phyloP scores from a whole-genome alignment of 2,888 invertebrate species.

The Stenodera caucasica region DNA sequence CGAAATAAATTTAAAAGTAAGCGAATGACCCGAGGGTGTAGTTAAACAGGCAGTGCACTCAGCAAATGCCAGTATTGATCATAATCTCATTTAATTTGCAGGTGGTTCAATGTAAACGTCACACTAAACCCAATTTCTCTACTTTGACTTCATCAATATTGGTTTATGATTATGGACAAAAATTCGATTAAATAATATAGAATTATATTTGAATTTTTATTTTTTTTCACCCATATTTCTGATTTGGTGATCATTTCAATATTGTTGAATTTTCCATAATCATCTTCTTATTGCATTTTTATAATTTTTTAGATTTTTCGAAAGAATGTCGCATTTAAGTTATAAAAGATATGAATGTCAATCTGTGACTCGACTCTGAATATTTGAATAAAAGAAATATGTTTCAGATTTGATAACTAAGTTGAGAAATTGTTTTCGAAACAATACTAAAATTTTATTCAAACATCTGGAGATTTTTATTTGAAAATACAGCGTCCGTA shows the following conservation, averaged over 20 bases:
- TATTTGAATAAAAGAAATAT: conserved; percentile 36
- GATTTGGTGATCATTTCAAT: too few relatives aligned
- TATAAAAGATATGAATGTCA: conserved; percentile 18
- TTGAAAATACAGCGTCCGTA: conserved; percentile 25
- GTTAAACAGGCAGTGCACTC: conserved; percentile 6
- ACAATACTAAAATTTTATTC: conserved; percentile 29
- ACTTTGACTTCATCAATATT: not conserved
- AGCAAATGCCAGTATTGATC: conserved; percentile 4
- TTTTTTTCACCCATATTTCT: too few relatives aligned
- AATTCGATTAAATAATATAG: not conserved
- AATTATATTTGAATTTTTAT: too few relatives aligned
- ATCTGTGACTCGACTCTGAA: conserved; percentile 18
- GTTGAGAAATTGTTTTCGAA: conserved; percentile 31
- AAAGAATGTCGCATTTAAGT: conserved; percentile 25
- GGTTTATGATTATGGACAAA: not conserved
- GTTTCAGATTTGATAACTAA: conserved; percentile 28
- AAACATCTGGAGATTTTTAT: conserved; percentile 27
- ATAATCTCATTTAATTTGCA: conserved; percentile 6
- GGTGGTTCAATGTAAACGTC: not conserved
- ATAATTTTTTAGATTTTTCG: not conserved
- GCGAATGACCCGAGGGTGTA: conserved; percentile 7
- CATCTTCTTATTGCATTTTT: not conserved
- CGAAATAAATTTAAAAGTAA: conserved; percentile 6
- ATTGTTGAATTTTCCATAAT: too few relatives aligned
- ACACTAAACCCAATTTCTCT: not conserved